Evolutionary conservation across 1,140 invertebrate genomes (phyloP).

Genomic region (Drosophila arawakana): DNA sequence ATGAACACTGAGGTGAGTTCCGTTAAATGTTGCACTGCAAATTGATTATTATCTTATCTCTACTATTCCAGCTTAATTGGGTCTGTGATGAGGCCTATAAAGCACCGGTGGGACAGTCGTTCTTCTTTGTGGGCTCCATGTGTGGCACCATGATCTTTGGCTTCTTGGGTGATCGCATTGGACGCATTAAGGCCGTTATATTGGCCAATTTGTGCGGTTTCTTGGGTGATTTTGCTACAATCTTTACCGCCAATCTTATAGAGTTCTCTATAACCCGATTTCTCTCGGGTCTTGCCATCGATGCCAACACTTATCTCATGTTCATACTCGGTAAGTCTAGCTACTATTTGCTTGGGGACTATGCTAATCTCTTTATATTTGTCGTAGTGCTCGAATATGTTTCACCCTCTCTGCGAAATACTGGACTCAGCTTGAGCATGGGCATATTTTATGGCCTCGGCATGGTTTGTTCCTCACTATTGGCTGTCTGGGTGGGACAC

Average conservation of each 20-base stretch:
- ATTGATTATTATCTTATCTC: conserved; percentile 8
- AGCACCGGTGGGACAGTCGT: conserved; percentile 85
- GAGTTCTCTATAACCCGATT: conserved; percentile 85
- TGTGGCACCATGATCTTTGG: conserved; percentile 86
- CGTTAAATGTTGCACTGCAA: background rate
- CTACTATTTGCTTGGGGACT: conserved; percentile 5
- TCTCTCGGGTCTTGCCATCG: conserved; percentile 86
- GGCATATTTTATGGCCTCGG: conserved; percentile 86
- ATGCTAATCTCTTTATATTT: conserved; percentile 9
- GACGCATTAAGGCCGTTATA: conserved; percentile 86
- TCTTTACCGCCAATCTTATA: conserved; percentile 83
- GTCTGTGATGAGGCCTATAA: conserved; percentile 86
- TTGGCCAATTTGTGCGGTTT: conserved; percentile 85
- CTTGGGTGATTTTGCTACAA: conserved; percentile 85
- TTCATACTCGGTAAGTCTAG: conserved; percentile 86
- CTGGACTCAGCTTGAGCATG: conserved; percentile 86
- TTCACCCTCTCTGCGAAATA: conserved; percentile 85
- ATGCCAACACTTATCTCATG: conserved; percentile 87
- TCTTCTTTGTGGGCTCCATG: conserved; percentile 87
- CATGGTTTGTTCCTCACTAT: conserved; percentile 85
- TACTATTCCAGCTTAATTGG: conserved; percentile 85
- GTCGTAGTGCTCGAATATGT: conserved; percentile 86
- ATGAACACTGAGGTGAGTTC: conserved; percentile 86
- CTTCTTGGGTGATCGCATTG: conserved; percentile 85
- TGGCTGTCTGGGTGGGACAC: conserved; percentile 84